Evolutionary conservation across 2,113 vertebrate species (phyloP), one percentile per base, ranked within the genome.

Genomic region (Mellivora capensis): DNA sequence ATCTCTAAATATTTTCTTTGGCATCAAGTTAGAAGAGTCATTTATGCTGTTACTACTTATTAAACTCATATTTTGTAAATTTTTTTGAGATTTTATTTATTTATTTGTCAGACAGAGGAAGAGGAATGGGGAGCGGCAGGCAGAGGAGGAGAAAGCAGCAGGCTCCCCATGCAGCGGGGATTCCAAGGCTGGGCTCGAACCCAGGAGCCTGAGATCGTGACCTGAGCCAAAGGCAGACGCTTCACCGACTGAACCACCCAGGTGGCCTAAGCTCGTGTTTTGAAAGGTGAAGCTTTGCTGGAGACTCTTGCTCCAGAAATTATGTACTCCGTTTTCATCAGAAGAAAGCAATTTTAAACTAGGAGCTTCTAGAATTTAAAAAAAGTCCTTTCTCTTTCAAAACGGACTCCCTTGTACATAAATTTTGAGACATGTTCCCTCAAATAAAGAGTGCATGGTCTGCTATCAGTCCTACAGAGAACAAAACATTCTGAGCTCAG

Each of bases 331-430:
- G 18, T 1, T 67, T 82, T 57, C 79, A 71, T 18, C 10, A 34
- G 31, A 52, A 80, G 20, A 64, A 94, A 88, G 74, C 4, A 14
- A 57, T 49, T 96, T 96, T 90, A 27, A 67, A 72, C 1, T 7
- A 2, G 27, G 13, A 87, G 7, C 11, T 49, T 37, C 57, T 4
- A 49, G 17, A 81, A 61, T 72, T 57, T 5, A 74, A 64, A 77
- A 77, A 31, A 37, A 29, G 52, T 52, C 11, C 1, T 59, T 82
- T 59, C 71, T 39, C 7, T 80, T 94, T 86, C 57, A 93, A 52
- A 37, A 72, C 3, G 10, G 23, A 49, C 6, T 39, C 20, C 64
- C 17, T 25, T 91, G 37, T 92, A 4, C 4, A 5, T 69, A n/a
- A 64, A 72, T 21, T 44, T 61, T 90, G 47, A 59, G 61, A 42